Evolutionary conservation across 2,113 vertebrate species (phyloP), one percentile per base, ranked within the genome.

Genomic region (Siniperca chuatsi): DNA sequence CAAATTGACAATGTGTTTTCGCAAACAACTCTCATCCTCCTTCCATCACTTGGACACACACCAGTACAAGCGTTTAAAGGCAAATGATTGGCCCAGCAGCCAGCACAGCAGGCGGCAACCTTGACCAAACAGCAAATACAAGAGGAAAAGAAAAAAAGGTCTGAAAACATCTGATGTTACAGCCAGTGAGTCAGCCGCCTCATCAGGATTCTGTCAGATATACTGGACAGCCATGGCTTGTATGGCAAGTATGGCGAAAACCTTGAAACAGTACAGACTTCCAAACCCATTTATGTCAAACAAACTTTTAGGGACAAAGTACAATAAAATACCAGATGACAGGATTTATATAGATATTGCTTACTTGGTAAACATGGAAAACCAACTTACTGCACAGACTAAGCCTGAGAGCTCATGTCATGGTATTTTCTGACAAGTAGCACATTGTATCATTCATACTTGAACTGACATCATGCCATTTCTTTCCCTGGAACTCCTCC

Each of bases 81-180:
- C 54, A 60, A 82, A 85, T 72, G 78, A 85, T 72, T 64, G 82
- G 58, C 77, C 13, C 65, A 83, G 81, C 84, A 50, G 76, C 44
- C 13, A 23, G 57, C 81, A 42, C 88, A 86, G 83, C 75, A 16
- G 82, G 80, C 0, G 42, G 35, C 60, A 80, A 81, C 82, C 84
- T 86, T 78, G 62, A 82, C 73, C 68, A 72, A 74, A 86, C 66
- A 48, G 75, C 78, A 83, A 81, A 91, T 23, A 48, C 13, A 42
- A 33, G 8, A 54, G 4, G 4, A 0, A n/a, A 2, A 8, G 33
- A 33, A n/a, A 66, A 33, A n/a, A 66, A 6, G 23, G 13, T 60
- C 37, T 21, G 46, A 42, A 75, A 61, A 66, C 58, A 58, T 20
- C 42, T 72, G 65, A 81, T 50, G 69, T 79, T 62, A 20, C 3